A percentile compares a stretch with the other conserved stretches of the same genome.
Evolutionary conservation across 2,888 invertebrate genomes (phyloP).

Genomic region (Heliconius hortense): DNA sequence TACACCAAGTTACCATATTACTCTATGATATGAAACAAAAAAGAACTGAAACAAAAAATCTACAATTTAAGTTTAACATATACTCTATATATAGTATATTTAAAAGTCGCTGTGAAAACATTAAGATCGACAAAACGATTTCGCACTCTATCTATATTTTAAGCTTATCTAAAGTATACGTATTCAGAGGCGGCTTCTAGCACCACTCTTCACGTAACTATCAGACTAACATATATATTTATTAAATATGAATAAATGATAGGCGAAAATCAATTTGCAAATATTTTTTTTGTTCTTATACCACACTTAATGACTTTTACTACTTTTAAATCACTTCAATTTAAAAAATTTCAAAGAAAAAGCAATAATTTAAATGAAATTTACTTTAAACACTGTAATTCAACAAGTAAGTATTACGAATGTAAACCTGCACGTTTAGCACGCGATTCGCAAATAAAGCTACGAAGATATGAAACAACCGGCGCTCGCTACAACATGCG

Average conservation of each 20-base stretch:
- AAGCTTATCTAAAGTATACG: conserved; percentile 36
- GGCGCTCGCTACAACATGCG: conserved; percentile 67
- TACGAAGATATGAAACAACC: conserved; percentile 73
- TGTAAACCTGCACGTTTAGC: conserved; percentile 59
- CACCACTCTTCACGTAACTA: neutral
- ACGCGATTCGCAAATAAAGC: conserved; percentile 80
- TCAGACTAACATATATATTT: neutral
- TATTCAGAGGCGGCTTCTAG: conserved; percentile 1
- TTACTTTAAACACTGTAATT: conserved; percentile 62
- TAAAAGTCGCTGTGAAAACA: neutral
- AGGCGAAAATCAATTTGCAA: neutral
- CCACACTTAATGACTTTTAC: neutral
- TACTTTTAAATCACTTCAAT: conserved; percentile 16
- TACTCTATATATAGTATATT: conserved; percentile 1
- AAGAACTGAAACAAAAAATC: neutral
- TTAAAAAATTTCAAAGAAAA: conserved; percentile 32
- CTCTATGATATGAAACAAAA: too few species aligned
- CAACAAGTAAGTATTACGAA: conserved; percentile 68
- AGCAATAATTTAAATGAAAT: conserved; percentile 46
- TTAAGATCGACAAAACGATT: conserved; percentile 16
- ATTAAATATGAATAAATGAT: neutral
- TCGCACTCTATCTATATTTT: conserved; percentile 24
- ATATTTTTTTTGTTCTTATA: neutral
- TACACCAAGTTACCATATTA: too few species aligned
- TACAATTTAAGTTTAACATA: neutral